Percentiles rank a stretch among this genome's conserved stretches.
These are phyloP conservation scores for Yponomeuta cagnagella DNA, from an alignment of 2,888 invertebrate genomes.

Conservation along the genomic window DNA sequence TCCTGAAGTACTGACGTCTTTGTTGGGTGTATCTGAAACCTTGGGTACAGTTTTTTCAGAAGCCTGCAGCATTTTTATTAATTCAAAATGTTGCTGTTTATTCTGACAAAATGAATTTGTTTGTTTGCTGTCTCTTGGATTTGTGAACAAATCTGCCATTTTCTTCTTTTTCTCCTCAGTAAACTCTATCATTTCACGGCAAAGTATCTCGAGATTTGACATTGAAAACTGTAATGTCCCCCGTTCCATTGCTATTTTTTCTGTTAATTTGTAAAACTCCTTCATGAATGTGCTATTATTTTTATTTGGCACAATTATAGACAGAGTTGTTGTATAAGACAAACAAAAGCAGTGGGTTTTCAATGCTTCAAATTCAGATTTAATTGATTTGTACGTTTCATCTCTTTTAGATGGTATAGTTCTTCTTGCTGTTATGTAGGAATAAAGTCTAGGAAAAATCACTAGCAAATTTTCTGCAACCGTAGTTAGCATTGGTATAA, in stretches of 20 bases:
- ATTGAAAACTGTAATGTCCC: neutral
- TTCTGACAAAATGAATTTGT: neutral
- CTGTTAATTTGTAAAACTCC: constrained; percentile 9
- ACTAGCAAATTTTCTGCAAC: constrained; percentile 9
- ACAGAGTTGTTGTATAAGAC: constrained; percentile 10
- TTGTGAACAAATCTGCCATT: neutral
- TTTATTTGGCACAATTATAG: constrained; percentile 15
- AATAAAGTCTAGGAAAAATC: constrained; percentile 1
- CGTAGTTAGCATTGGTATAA: constrained; percentile 1
- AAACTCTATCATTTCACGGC: constrained; percentile 16
- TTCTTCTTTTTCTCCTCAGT: neutral
- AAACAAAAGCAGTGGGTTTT: constrained; percentile 14
- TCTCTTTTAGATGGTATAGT: neutral
- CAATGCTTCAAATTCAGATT: neutral
- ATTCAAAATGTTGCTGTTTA: neutral
- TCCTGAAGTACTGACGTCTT: neutral
- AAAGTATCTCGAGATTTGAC: constrained; percentile 12
- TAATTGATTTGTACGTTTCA: constrained; percentile 5
- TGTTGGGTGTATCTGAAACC: neutral
- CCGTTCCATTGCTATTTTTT: constrained; percentile 9
- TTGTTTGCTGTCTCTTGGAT: neutral
- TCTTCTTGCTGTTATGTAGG: neutral
- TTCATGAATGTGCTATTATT: constrained; percentile 15
- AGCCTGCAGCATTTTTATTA: neutral
- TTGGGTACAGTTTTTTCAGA: neutral